These are phyloP conservation scores for Microctonus aethiopoides DNA, from an alignment of 2,888 invertebrate species.

Conservation along the genomic window DNA sequence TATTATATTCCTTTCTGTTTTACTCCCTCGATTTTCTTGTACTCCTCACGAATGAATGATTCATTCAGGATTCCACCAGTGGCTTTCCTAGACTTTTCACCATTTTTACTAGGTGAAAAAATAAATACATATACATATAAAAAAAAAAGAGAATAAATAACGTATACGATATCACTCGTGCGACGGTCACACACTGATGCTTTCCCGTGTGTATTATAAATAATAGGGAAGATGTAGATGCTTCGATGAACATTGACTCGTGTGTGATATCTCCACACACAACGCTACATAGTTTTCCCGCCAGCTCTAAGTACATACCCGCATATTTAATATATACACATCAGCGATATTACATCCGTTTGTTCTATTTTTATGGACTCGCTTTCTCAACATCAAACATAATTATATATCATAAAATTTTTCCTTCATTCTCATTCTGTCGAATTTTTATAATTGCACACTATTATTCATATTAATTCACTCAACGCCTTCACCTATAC, in stretches of 20 bases:
- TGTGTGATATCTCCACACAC: slow-evolving; percentile 16
- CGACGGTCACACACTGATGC: neutral
- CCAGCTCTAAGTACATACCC: neutral
- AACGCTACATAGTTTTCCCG: neutral
- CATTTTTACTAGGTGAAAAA: neutral
- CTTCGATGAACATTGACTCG: slow-evolving; percentile 29
- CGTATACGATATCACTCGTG: slow-evolving; percentile 15
- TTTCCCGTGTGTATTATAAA: slow-evolving; percentile 14
- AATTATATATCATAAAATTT: slow-evolving; percentile 14
- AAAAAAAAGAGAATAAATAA: neutral
- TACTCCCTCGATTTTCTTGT: neutral
- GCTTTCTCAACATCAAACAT: slow-evolving; percentile 28
- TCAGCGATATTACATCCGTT: slow-evolving; percentile 27
- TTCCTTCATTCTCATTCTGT: neutral
- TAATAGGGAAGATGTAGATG: slow-evolving; percentile 23
- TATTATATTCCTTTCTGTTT: neutral
- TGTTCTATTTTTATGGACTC: slow-evolving; percentile 30
- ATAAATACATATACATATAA: too few species aligned
- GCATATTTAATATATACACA: neutral
- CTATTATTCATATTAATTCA: neutral
- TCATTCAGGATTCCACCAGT: slow-evolving; percentile 32
- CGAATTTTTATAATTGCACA: neutral
- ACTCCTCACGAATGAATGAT: slow-evolving; percentile 26
- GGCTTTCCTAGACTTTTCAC: slow-evolving; percentile 12
- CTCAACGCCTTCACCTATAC: neutral